Evolutionary conservation across 2,888 invertebrate species (phyloP).

Genomic region (Euspilapteryx auroguttella): DNA sequence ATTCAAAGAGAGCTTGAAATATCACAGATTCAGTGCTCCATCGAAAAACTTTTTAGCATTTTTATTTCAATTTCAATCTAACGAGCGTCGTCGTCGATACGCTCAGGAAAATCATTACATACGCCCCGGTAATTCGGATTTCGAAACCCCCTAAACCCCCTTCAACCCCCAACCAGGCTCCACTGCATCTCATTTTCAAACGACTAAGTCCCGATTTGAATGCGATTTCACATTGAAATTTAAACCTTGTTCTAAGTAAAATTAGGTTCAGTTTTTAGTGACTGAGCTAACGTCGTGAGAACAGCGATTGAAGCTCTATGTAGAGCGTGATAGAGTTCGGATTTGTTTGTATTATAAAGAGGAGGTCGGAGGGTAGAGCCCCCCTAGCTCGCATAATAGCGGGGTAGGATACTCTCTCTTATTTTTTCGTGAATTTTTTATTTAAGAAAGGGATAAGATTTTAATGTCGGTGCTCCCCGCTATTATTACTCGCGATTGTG

Average conservation of each 20-base stretch:
- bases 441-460: conserved; percentile 63
- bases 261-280: conserved; percentile 20
- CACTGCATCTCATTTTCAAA: conserved; percentile 61
- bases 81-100: conserved; percentile 28
- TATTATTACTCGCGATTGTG: conserved; percentile 54
- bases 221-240: conserved; percentile 22
- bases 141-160: conserved; percentile 30
- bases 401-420: conserved; percentile 48
- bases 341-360: conserved; percentile 32
- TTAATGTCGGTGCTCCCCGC: conserved; percentile 52
- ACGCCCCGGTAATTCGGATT: conserved; percentile 59
- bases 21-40: too few species aligned
- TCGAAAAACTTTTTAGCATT: too few species aligned
- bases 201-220: conserved; percentile 31
- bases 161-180: conserved; percentile 13
- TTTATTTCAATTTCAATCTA: too few species aligned
- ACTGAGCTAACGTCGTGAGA: conserved; percentile 11
- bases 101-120: conserved; percentile 59
- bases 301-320: conserved; percentile 43
- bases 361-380: conserved; percentile 21
- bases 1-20: too few species aligned
- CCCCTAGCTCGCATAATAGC: conserved; percentile 51
- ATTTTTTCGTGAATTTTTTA: conserved; percentile 62
- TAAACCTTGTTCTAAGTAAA: conserved; percentile 21
- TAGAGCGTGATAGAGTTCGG: conserved; percentile 33